Conservation (phyloP, 2,113 vertebrate species). For the Micronisus gabar region DNA sequence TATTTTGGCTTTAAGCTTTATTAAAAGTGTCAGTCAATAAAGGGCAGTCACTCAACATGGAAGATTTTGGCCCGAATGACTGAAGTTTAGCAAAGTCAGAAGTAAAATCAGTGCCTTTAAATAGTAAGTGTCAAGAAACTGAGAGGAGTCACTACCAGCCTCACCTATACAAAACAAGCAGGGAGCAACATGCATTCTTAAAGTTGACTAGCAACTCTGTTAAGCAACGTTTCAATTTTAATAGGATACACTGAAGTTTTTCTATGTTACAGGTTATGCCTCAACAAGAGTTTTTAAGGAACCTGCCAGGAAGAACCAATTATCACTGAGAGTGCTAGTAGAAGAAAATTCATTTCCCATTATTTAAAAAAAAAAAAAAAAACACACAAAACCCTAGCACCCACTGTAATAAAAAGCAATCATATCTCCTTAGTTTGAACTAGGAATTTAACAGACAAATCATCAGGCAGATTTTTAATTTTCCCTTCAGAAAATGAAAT, state of each 20-base stretch:
- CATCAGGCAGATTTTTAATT: not conserved
- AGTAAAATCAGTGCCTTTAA: no score
- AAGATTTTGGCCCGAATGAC: no score
- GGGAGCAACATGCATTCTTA: no score
- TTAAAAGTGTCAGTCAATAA: no score
- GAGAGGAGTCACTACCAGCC: no score
- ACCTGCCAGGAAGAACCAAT: not conserved
- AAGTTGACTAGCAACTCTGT: no score
- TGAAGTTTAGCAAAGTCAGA: no score
- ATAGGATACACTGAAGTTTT: not conserved
- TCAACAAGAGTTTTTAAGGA: not conserved
- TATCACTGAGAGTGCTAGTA: not conserved
- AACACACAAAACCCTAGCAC: not conserved
- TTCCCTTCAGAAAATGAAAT: not conserved
- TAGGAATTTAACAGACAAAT: not conserved
- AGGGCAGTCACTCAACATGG: no score
- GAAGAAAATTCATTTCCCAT: not conserved
- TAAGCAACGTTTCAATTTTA: no score
- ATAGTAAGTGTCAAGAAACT: no score
- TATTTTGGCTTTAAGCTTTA: no score
- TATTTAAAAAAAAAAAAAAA: not conserved
- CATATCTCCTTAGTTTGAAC: not conserved
- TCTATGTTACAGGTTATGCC: not conserved
- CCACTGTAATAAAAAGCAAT: not conserved
- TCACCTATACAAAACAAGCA: no score